phyloP scores from a whole-genome alignment of 64 coral and sea anemone genomes.

The Dendronephthya gigantea region DNA sequence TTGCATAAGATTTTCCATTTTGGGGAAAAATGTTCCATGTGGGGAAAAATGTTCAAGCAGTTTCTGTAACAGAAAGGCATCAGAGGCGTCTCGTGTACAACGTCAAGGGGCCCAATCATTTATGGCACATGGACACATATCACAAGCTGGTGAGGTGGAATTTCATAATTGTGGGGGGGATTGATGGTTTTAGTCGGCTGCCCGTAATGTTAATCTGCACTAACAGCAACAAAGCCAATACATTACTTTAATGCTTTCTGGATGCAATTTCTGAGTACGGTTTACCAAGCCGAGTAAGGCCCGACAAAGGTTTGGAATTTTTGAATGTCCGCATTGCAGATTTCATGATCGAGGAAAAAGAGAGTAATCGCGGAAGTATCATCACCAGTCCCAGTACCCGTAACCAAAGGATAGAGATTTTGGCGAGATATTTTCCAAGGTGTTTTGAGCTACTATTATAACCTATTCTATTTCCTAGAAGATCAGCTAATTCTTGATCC shows the following conservation, averaged over 20 bases:
- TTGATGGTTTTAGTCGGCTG: background rate
- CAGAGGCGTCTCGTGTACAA: background rate
- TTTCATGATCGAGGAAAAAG: background rate
- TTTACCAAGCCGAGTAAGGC: background rate
- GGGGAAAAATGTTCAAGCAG: background rate
- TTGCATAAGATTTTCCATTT: background rate
- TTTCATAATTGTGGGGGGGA: too few species aligned
- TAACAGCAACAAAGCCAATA: background rate
- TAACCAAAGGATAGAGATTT: background rate
- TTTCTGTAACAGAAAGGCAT: background rate
- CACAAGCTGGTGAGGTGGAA: background rate
- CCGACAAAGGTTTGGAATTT: background rate
- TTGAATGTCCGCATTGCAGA: background rate
- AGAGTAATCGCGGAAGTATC: background rate
- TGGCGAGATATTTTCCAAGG: background rate
- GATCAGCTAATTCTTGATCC: background rate
- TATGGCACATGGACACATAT: conserved; percentile 7
- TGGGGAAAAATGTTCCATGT: background rate
- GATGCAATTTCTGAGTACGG: background rate
- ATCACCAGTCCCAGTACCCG: background rate
- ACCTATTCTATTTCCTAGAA: background rate
- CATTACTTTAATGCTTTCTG: background rate
- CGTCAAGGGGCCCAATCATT: background rate
- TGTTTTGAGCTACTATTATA: background rate
- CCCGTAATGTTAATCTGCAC: background rate